Evolutionary conservation across 2,113 vertebrate species (phyloP).

Genomic region (Leucosticte australis): DNA sequence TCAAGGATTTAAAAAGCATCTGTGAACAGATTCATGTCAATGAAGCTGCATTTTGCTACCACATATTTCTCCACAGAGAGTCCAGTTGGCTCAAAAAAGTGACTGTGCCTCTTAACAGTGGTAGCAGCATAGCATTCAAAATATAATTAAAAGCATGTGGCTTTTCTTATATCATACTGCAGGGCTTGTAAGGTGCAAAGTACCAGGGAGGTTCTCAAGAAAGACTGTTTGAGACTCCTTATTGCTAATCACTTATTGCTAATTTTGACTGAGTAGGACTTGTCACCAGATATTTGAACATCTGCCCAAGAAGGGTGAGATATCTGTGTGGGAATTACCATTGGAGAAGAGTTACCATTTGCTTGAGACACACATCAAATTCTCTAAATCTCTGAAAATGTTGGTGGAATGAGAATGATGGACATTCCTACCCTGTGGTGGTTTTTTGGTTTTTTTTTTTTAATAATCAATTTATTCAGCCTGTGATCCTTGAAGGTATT

Average conservation of each 20-base stretch:
- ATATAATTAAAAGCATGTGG: background rate
- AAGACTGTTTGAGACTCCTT: background rate
- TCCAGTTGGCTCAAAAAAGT: background rate
- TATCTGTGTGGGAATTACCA: background rate
- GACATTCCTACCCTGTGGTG: background rate
- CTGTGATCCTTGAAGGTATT: background rate
- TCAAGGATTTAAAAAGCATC: fast-evolving
- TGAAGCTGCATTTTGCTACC: background rate
- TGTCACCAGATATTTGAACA: background rate
- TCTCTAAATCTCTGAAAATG: background rate
- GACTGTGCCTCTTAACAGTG: background rate
- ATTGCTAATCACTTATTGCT: background rate
- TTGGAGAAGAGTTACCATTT: background rate
- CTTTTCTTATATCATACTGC: background rate
- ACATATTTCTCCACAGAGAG: background rate
- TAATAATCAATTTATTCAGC: background rate
- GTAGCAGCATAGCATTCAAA: background rate
- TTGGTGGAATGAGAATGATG: background rate
- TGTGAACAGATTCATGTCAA: background rate
- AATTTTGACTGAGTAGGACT: background rate
- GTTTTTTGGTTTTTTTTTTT: background rate
- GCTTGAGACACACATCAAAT: background rate
- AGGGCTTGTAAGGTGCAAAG: background rate
- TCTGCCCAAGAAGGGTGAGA: background rate
- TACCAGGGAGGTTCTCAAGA: background rate